Conservation (phyloP, 2,113 vertebrate genomes). For the Tupaia chinensis region DNA sequence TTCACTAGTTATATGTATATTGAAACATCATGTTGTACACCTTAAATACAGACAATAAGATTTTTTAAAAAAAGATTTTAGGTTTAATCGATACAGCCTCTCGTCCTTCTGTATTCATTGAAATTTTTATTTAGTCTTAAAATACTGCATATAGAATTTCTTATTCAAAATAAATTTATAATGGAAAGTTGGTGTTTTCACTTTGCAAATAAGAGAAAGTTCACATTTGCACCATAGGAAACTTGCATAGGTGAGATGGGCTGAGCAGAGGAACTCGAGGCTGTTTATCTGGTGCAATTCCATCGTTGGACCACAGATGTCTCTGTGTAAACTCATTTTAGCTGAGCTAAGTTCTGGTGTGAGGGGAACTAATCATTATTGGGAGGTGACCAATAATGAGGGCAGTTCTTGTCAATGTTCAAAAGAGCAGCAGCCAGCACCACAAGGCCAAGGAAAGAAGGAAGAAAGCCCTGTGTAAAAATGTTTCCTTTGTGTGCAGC, state of each 20-base stretch:
- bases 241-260: not conserved
- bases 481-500: not conserved
- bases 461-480: not conserved
- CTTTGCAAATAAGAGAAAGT: not conserved
- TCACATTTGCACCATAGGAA: not conserved
- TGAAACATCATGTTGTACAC: not conserved
- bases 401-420: not conserved
- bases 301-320: not conserved
- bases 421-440: not conserved
- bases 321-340: not conserved
- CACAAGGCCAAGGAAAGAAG: not conserved
- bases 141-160: not conserved
- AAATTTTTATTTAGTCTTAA: not conserved
- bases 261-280: not conserved
- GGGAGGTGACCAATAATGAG: not conserved
- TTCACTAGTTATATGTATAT: not conserved
- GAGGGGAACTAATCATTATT: not conserved
- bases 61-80: not conserved
- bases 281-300: not conserved
- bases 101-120: not conserved
- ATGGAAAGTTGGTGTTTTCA: not conserved
- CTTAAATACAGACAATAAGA: not conserved
- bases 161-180: slow-evolving; percentile 17
- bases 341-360: not conserved
- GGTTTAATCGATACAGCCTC: not conserved